Conservation (phyloP, 1,140 invertebrate species). For the Sminthurinus signatus region DNA sequence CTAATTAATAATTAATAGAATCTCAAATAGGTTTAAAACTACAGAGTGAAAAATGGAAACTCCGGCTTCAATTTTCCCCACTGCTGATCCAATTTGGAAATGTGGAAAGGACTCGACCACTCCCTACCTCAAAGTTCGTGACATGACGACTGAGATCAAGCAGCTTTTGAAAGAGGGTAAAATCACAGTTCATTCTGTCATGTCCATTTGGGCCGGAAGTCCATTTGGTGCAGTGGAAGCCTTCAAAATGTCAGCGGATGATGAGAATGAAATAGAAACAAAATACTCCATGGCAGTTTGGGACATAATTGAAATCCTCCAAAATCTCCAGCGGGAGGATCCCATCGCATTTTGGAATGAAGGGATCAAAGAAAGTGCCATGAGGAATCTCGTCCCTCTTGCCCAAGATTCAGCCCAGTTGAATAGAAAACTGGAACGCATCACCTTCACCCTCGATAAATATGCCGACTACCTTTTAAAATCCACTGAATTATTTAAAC, state of each 20-base stretch:
- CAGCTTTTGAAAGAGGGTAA: not conserved
- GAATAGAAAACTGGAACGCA: not conserved
- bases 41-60: no score
- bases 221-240: constrained; percentile 1
- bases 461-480: not conserved
- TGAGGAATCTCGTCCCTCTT: not conserved
- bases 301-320: not conserved
- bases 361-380: not conserved
- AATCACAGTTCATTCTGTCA: not conserved
- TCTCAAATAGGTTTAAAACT: no score
- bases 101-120: no score
- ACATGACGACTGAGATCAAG: not conserved
- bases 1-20: no score
- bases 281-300: not conserved
- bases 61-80: no score
- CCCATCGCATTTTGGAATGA: not conserved
- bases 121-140: no score
- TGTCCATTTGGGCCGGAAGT: not conserved
- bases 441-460: not conserved
- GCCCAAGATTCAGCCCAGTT: not conserved
- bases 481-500: not conserved
- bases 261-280: not conserved
- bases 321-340: not conserved
- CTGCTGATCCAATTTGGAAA: no score
- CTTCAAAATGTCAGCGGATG: not conserved